Evolutionary conservation across 2,888 invertebrate species (phyloP), one percentile per base, ranked within the genome.

Genomic region (Incurvaria masculella): DNA sequence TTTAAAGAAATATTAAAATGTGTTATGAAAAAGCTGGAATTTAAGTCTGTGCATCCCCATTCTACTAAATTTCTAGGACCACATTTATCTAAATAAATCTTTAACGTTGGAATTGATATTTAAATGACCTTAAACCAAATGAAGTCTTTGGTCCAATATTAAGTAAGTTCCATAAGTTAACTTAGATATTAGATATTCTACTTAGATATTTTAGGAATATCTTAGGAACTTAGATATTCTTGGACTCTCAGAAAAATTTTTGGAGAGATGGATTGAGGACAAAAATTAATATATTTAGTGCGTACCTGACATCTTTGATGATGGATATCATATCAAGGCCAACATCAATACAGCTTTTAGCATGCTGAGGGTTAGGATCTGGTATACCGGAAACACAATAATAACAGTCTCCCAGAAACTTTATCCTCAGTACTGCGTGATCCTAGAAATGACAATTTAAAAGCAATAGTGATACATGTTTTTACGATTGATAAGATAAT

Each of bases 321-420:
- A 94, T 93, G 55, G 85, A 83, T 52, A 96, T 95, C 95, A 96
- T 96, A 59, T 91, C 88, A n/a, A 96, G 70, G 0, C 94, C 96
- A 51, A 95, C 79, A 56, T 91, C 88, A 0, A 96, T 92, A 64
- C 94, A 94, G 64, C 92, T 93, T 62, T 90, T 90, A 0, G 95
- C 96, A 61, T 96, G 95, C 49, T 88, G 83, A 1, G 81, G 76
- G 52, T 84, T 88, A 0, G 88, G 87, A 44, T 85, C 82, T 0
- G 93, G 93, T 46, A 95, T 82, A 0, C 96, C 95, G 38, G 91
- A 89, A 2, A 94, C 93, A 61, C 94, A 94, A 65, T 95, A 95
- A 65, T 96, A 96, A 62, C 95, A 96, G 61, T 96, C 96, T 0
- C 96, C 96, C 51, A 96, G 80, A 61, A 96, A 93, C 65, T 96